Conservation (phyloP, 2,797 vertebrate genomes). For the Acanthornis magna region DNA sequence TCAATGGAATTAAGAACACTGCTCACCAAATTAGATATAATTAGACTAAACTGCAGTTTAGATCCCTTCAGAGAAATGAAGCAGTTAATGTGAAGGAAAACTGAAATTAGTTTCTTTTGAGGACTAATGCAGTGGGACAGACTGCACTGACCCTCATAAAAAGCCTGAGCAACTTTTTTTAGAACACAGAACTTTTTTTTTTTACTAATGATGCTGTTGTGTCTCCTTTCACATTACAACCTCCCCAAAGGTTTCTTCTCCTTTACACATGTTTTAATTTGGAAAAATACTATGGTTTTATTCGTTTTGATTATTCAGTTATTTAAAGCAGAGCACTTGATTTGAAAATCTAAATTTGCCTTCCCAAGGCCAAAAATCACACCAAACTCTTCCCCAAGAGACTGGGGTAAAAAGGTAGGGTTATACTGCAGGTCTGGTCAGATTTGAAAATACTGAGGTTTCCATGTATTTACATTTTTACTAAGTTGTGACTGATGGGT, state of each 20-base stretch:
- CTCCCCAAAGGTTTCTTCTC: background rate
- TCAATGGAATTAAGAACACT: background rate
- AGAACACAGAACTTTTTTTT: background rate
- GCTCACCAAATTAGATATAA: constrained; percentile 47
- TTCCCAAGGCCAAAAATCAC: background rate
- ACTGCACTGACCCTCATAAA: constrained; percentile 42
- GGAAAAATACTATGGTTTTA: background rate
- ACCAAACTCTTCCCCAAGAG: background rate
- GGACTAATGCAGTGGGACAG: constrained; percentile 43
- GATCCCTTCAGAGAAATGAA: constrained; percentile 56
- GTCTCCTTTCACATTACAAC: background rate
- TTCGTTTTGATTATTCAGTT: background rate
- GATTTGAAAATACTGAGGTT: background rate
- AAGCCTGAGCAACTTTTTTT: background rate
- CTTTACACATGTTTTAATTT: background rate
- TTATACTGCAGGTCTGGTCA: background rate
- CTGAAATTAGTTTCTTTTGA: constrained; percentile 44
- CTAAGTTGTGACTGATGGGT: background rate
- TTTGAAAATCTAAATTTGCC: background rate
- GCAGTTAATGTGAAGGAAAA: constrained; percentile 50
- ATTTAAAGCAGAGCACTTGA: background rate
- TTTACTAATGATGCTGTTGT: background rate
- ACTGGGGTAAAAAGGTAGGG: background rate
- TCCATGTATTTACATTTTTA: background rate
- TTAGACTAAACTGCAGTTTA: constrained; percentile 24